Base-by-base conservation (phyloP, 2,113 vertebrate species). In the Pungitius pungitius region DNA sequence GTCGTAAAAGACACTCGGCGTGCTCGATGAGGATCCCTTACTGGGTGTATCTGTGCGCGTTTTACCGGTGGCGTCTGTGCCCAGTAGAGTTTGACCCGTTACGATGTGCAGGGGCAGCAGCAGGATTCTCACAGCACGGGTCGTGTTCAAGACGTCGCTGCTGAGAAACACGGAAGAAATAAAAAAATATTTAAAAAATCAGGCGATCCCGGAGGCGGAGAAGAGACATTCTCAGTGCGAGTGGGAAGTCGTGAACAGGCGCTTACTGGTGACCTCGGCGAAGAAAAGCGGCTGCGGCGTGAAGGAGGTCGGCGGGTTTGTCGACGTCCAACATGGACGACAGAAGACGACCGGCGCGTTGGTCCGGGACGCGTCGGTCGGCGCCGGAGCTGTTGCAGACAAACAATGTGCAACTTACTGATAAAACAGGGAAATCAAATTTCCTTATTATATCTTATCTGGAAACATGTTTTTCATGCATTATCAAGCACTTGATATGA, bases 51-150 rank as follows among this genome's bases (percentile, higher is more conserved):
- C 0, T 69, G 4, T 42, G 30, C 58, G 47, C 27, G 42, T 64
- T 57, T 78, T 73, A 89, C 88, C 87, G 70, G 66, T 15, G 33
- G 54, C 12, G 43, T 77, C 58, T 20, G 75, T 3, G 27, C 17
- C 72, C 55, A 86, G 69, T 7, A 57, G 69, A 72, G 58, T 39
- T 1, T 71, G 77, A 51, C 79, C 87, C 11, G 89, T 89, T 5
- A 87, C 18, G 1, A 90, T 77, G 24, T 89, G 4, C 0, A 93
- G 79, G 12, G 92, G 90, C 1, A 86, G 59, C 75, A 93, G 85
- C 0, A 93, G 77, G 9, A 86, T 65, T 61, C 73, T 75, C 30
- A 85, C 85, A 45, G 80, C 84, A 63, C 60, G 83, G 27, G 69
- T 42, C 8, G 62, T 67, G 73, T 84, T 63, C 58, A 68, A 75